Evolutionary conservation across 2,113 vertebrate species (phyloP), one percentile per base, ranked within the genome.

Genomic region (Numenius arquata): DNA sequence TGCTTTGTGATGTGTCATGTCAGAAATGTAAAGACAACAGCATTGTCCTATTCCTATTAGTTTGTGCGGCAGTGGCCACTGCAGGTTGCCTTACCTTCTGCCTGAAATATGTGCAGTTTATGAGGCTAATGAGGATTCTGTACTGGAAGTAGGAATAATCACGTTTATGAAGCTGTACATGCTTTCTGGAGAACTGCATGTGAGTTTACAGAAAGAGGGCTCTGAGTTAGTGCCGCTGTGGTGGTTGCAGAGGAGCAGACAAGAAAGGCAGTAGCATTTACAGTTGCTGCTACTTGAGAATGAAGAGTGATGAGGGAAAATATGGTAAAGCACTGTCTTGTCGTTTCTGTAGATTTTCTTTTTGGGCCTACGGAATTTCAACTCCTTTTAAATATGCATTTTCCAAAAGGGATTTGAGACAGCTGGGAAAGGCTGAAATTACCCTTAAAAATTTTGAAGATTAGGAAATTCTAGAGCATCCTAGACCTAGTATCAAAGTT

Each of bases 11-110:
- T 85, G 79, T 77, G 79, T 91, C 94, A 96, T 89, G 50, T 68
- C 91, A 96, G 84, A 96, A 93, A 96, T 77, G 78, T 85, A 96
- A 95, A 91, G 93, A 95, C 93, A 95, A 88, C 58, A 76, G 63
- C 58, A n/a, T 47, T 90, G 63, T 92, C 50, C 36, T 83, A 72
- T 88, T 93, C 94, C 55, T 76, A 34, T 73, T 78, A 17, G 38
- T 81, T 61, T 76, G 47, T 34, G 34, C 58, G 86, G 79, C 40
- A 72, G 68, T 52, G 73, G 34, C 68, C 34, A 67, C 56, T 90
- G 30, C 16, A 52, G 8, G 6, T 62, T 62, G 45, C 19, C 43
- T 59, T 93, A 73, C 41, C 26, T 95, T 91, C 84, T 92, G 78
- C 38, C 43, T 94, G 43, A 26, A 79, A 87, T 43, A 71, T 45